phyloP scores from a whole-genome alignment of 2,113 vertebrate genomes.

The Parus major region DNA sequence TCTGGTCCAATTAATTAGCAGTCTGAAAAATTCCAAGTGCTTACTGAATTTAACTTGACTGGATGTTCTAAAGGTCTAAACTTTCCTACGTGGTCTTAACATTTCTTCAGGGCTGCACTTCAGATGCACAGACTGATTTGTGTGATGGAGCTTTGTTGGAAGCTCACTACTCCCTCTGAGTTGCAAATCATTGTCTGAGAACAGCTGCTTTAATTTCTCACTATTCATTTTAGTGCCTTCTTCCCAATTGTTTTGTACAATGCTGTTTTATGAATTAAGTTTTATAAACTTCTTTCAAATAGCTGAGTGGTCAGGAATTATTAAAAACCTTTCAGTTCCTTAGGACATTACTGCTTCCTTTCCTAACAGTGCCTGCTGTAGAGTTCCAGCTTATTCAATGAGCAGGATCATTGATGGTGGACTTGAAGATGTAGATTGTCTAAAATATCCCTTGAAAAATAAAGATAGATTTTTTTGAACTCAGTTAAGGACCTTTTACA shows the following conservation, averaged over 20 bases:
- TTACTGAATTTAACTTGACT: background rate
- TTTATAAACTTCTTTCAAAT: background rate
- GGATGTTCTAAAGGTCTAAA: background rate
- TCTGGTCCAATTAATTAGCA: background rate
- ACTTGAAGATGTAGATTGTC: background rate
- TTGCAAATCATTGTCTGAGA: slow-evolving; percentile 11
- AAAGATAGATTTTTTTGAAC: background rate
- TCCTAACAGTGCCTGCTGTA: background rate
- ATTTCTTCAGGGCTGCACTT: background rate
- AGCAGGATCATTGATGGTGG: background rate
- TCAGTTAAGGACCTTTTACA: background rate
- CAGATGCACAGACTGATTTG: background rate
- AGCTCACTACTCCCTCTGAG: background rate
- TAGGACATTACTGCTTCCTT: background rate
- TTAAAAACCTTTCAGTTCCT: background rate
- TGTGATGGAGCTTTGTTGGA: background rate
- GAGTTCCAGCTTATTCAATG: background rate
- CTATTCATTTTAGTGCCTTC: background rate
- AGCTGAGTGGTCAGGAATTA: background rate
- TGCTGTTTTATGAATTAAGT: background rate
- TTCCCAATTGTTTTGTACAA: slow-evolving; percentile 11
- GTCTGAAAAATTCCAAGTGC: background rate
- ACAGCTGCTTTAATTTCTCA: slow-evolving; percentile 32
- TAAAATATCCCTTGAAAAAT: background rate
- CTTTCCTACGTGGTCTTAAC: background rate